These are phyloP conservation scores for Rhamnusium bicolor DNA, from an alignment of 2,888 invertebrate species.

Conservation along the genomic window DNA sequence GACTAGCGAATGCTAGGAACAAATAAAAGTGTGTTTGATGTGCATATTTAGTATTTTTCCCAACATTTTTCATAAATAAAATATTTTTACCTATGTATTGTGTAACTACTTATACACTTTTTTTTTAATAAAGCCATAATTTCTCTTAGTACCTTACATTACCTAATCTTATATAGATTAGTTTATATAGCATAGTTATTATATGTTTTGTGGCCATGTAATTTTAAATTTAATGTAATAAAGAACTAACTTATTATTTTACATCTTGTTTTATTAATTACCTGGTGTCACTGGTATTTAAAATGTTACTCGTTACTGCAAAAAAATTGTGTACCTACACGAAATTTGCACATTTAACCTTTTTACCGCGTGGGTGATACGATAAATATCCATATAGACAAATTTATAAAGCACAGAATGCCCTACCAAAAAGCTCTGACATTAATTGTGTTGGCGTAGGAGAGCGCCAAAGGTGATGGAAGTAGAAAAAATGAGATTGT, in stretches of 20 bases:
- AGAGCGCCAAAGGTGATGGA: no score
- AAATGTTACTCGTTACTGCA: no score
- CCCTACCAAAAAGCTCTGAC: no score
- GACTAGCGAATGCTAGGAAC: slow-evolving; percentile 39
- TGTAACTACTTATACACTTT: slow-evolving; percentile 43
- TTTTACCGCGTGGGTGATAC: no score
- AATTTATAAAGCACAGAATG: no score
- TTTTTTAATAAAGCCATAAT: slow-evolving; percentile 40
- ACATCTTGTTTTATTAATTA: slow-evolving; percentile 1
- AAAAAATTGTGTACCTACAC: background rate
- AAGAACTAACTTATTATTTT: slow-evolving; percentile 67
- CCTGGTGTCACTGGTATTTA: no score
- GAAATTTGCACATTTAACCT: no score
- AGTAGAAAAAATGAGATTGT: no score
- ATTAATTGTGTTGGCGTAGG: no score
- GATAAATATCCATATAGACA: no score
- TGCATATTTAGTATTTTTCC: slow-evolving; percentile 61
- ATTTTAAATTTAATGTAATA: slow-evolving; percentile 73
- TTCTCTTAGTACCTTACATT: slow-evolving; percentile 47
- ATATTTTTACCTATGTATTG: slow-evolving; percentile 46
- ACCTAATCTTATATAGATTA: slow-evolving; percentile 58
- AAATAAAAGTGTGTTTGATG: slow-evolving; percentile 61
- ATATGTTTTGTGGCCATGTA: slow-evolving; percentile 73
- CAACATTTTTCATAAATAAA: slow-evolving; percentile 51
- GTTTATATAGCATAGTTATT: slow-evolving; percentile 67